Conservation (phyloP, 2,797 vertebrate genomes). For the Galagoides demidoff region DNA sequence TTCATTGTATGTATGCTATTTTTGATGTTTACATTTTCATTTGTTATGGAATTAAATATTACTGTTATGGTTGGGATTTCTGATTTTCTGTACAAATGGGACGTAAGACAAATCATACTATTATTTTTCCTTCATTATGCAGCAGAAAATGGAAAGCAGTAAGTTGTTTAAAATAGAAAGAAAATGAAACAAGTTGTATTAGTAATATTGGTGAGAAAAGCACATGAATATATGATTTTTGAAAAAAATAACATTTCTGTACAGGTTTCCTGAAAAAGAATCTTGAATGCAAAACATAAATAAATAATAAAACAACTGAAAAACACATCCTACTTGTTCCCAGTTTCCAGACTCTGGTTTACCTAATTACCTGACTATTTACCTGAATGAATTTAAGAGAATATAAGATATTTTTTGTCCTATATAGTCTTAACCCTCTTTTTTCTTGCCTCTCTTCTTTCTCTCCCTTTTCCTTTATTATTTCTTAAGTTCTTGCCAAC, state of each 20-base stretch:
- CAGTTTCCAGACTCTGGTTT: background rate
- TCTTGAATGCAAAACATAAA: background rate
- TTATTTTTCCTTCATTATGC: background rate
- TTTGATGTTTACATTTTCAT: background rate
- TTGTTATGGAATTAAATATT: background rate
- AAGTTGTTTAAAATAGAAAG: background rate
- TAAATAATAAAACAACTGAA: background rate
- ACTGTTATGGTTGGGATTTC: background rate
- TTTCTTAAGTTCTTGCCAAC: background rate
- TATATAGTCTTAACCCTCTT: fast-evolving
- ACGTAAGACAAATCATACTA: background rate
- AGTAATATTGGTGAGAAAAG: background rate
- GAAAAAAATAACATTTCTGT: background rate
- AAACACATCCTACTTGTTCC: background rate
- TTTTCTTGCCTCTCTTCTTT: too few species aligned
- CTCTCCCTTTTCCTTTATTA: background rate
- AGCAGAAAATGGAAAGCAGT: background rate
- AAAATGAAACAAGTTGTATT: background rate
- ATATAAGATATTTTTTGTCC: background rate
- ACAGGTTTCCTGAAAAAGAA: background rate
- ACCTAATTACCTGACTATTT: background rate
- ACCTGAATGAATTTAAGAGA: background rate
- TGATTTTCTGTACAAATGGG: background rate
- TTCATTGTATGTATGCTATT: background rate
- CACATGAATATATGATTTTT: background rate